These are phyloP conservation scores for Melitaea athalia DNA, from an alignment of 2,888 invertebrate genomes.

Conservation along the genomic window DNA sequence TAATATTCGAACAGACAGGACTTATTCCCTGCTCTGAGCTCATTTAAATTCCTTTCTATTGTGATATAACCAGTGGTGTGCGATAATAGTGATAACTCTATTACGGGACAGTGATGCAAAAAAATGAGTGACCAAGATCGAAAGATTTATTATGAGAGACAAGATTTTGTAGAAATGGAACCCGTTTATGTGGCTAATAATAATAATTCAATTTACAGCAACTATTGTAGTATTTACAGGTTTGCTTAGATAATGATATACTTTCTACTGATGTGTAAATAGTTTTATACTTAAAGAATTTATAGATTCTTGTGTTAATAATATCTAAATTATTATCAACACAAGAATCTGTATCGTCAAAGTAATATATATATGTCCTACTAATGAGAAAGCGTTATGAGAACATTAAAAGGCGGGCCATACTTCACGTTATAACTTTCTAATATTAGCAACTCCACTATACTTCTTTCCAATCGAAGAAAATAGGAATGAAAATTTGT, in stretches of 20 bases:
- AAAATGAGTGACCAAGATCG: constrained; percentile 73
- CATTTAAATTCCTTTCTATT: constrained; percentile 31
- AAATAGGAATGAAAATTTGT: not conserved
- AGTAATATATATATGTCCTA: not conserved
- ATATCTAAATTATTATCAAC: not conserved
- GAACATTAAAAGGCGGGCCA: constrained; percentile 6
- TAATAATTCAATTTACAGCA: constrained; percentile 79
- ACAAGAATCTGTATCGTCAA: no score
- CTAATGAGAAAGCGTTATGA: constrained; percentile 3
- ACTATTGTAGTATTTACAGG: constrained; percentile 83
- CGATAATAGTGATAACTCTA: constrained; percentile 31
- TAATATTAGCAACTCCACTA: not conserved
- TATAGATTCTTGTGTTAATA: not conserved
- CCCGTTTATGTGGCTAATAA: constrained; percentile 68
- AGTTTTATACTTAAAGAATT: no score
- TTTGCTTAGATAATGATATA: constrained; percentile 41
- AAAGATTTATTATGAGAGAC: constrained; percentile 63
- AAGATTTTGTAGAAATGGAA: constrained; percentile 57
- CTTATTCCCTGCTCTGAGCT: constrained; percentile 42
- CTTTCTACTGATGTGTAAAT: not conserved
- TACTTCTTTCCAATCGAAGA: not conserved
- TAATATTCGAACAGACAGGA: constrained; percentile 58
- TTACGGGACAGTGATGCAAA: constrained; percentile 44
- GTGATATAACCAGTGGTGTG: constrained; percentile 45
- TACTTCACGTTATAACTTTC: constrained; percentile 11